Percentiles rank a stretch among this genome's conserved stretches.
phyloP scores from a whole-genome alignment of 2,888 invertebrate species.

The Lithophane socia region DNA sequence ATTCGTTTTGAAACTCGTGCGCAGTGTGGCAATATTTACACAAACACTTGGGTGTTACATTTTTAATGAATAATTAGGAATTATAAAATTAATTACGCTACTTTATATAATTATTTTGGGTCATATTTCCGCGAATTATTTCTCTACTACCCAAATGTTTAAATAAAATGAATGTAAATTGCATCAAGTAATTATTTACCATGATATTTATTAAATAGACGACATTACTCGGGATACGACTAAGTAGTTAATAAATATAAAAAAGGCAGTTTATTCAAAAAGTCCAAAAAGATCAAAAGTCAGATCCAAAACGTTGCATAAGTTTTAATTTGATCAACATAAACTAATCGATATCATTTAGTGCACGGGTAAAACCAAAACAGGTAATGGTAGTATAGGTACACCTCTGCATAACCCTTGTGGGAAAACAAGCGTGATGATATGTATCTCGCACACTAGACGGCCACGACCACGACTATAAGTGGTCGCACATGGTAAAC shows the following conservation, averaged over 20 bases:
- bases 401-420: neutral
- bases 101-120: neutral
- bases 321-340: neutral
- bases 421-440: neutral
- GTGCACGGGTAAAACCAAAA: neutral
- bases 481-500: too few species aligned
- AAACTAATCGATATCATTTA: neutral
- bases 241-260: neutral
- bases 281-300: too few species aligned
- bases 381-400: neutral
- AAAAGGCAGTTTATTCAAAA: neutral
- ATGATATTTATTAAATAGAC: neutral
- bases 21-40: slow-evolving; percentile 31
- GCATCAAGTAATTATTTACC: neutral
- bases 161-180: neutral
- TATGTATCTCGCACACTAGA: too few species aligned
- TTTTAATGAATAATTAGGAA: slow-evolving; percentile 5
- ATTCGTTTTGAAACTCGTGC: slow-evolving; percentile 53
- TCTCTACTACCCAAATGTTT: neutral
- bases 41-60: slow-evolving; percentile 22
- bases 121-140: neutral
- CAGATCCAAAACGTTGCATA: neutral
- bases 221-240: neutral
- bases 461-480: too few species aligned
- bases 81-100: neutral